Percentiles rank a stretch among this genome's conserved stretches.
phyloP scores from a whole-genome alignment of 2,797 vertebrate genomes.

The Glossophaga mutica region DNA sequence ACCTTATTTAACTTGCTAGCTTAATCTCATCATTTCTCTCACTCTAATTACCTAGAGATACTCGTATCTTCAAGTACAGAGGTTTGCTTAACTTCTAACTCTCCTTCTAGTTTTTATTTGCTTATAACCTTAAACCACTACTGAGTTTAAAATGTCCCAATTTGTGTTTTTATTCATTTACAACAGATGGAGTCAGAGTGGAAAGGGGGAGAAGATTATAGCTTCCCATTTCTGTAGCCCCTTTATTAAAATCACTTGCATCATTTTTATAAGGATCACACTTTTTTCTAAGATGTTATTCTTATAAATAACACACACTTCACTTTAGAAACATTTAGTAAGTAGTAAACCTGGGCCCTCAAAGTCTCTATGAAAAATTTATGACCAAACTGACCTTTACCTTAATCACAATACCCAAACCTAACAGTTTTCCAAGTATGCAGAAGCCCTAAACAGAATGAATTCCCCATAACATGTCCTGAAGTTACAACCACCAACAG shows the following conservation, averaged over 20 bases:
- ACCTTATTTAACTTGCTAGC: background rate
- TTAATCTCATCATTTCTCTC: background rate
- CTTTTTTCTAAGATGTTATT: conserved; percentile 48
- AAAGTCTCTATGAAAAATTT: conserved; percentile 52
- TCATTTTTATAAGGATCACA: conserved; percentile 65
- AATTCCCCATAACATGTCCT: conserved; percentile 25
- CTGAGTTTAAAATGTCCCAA: conserved; percentile 69
- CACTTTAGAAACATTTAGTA: conserved; percentile 48
- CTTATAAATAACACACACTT: conserved; percentile 55
- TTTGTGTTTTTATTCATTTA: conserved; percentile 74
- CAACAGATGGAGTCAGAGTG: conserved; percentile 66
- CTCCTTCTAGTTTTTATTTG: conserved; percentile 71
- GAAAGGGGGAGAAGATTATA: conserved; percentile 39
- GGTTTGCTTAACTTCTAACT: background rate
- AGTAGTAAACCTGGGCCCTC: conserved; percentile 45
- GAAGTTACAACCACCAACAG: background rate
- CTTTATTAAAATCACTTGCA: conserved; percentile 70
- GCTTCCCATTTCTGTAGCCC: conserved; percentile 43
- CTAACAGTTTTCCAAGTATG: conserved; percentile 39
- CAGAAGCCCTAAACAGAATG: conserved; percentile 9
- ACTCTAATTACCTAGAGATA: background rate
- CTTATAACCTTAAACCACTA: conserved; percentile 63
- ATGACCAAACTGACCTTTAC: conserved; percentile 38
- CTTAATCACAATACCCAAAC: conserved; percentile 42
- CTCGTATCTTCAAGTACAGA: background rate